Conservation (phyloP, 2,113 vertebrate genomes). For the Paramormyrops kingsleyae region DNA sequence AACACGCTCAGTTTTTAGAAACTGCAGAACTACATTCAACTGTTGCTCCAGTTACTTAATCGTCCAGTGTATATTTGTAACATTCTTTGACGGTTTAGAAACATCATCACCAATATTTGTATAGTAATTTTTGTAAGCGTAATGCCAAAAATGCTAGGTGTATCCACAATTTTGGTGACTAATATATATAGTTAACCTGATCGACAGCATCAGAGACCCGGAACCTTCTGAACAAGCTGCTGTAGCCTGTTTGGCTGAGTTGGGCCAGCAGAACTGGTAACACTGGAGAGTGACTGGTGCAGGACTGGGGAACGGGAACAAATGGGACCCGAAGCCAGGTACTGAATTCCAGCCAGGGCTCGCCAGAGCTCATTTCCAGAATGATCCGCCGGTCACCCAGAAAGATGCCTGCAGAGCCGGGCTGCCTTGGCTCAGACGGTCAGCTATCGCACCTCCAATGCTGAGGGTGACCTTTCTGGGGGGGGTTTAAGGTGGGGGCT, state of each 20-base stretch:
- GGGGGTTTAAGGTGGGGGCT: background rate
- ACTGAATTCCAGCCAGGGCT: conserved; percentile 43
- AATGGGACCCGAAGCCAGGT: background rate
- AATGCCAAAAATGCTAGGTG: too few relatives aligned
- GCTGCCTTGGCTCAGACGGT: background rate
- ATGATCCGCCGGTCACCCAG: conserved; percentile 45
- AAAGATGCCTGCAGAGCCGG: conserved; percentile 31
- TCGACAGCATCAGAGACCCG: background rate
- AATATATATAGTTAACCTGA: background rate
- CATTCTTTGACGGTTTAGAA: too few relatives aligned
- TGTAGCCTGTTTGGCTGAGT: background rate
- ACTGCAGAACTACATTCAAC: too few relatives aligned
- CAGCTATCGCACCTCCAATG: background rate
- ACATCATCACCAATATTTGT: too few relatives aligned
- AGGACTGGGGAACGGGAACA: conserved; percentile 40
- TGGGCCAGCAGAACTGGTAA: background rate
- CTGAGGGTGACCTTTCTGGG: background rate
- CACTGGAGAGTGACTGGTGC: conserved; percentile 36
- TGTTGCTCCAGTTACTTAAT: too few relatives aligned
- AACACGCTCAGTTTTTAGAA: too few relatives aligned
- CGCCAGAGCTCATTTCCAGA: conserved; percentile 35
- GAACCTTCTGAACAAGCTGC: background rate
- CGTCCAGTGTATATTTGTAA: too few relatives aligned
- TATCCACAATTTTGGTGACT: too few relatives aligned
- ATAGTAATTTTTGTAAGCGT: too few relatives aligned